phyloP scores from a whole-genome alignment of 2,113 vertebrate genomes.

The Trematomus loennbergii region DNA sequence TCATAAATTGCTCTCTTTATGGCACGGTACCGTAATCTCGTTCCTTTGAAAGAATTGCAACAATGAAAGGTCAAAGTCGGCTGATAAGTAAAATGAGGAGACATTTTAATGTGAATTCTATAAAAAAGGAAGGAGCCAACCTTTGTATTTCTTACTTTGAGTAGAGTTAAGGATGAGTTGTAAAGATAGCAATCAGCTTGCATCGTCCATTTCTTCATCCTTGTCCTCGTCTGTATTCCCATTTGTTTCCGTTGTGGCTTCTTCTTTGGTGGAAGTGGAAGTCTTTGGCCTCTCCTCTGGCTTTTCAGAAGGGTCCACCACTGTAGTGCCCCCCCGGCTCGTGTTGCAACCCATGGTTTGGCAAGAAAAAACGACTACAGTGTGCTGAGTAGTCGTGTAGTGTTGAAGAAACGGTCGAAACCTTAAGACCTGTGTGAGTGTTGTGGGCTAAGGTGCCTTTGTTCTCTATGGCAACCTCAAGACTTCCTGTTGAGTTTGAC shows the following conservation, averaged over 20 bases:
- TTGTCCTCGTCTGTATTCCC: constrained; percentile 30
- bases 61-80: constrained; percentile 4
- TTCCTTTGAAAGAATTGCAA: constrained; percentile 37
- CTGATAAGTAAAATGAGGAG: neutral
- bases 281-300: constrained; percentile 68
- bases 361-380: neutral
- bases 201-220: constrained; percentile 15
- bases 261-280: constrained; percentile 35
- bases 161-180: neutral
- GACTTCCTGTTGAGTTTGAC: constrained; percentile 61
- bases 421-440: constrained; percentile 51
- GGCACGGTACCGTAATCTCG: constrained; percentile 21
- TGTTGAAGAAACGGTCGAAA: constrained; percentile 11
- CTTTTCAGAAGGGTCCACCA: constrained; percentile 70
- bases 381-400: constrained; percentile 20
- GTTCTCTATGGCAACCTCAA: constrained; percentile 72
- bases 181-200: constrained; percentile 43
- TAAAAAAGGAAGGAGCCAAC: neutral
- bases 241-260: constrained; percentile 14
- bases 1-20: constrained; percentile 69
- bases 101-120: constrained; percentile 1
- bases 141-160: too few species aligned
- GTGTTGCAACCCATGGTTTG: constrained; percentile 80
- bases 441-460: constrained; percentile 64
- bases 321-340: constrained; percentile 63